phyloP scores from a whole-genome alignment of 2,797 vertebrate species.

The Cuculus canorus region DNA sequence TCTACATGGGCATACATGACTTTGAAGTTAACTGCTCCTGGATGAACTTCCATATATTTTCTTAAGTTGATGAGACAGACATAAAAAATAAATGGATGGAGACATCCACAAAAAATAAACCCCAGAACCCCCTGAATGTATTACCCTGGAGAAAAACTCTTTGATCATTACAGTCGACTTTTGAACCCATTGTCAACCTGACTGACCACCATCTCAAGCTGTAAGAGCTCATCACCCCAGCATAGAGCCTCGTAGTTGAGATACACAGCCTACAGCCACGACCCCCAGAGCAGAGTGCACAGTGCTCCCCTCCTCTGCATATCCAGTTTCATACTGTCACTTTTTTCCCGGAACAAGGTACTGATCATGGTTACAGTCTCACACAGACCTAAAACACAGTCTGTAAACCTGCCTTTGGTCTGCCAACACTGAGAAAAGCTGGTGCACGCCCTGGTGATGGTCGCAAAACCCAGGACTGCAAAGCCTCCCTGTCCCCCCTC shows the following conservation, averaged over 20 bases:
- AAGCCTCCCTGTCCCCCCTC: not conserved
- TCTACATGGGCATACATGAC: no score
- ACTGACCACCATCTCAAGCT: not conserved
- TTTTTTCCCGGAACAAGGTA: not conserved
- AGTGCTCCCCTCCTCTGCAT: no score
- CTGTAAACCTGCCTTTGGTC: not conserved
- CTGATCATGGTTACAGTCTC: not conserved
- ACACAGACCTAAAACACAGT: not conserved
- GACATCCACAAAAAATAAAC: no score
- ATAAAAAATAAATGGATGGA: no score
- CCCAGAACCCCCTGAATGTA: no score
- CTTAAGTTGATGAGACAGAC: no score
- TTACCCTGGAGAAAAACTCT: no score
- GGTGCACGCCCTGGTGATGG: fast-evolving
- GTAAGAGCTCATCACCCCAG: not conserved
- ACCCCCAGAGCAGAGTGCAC: not conserved
- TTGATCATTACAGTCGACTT: no score
- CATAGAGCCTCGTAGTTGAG: not conserved
- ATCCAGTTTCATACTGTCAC: not conserved
- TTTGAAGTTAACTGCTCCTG: no score
- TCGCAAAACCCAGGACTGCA: not conserved
- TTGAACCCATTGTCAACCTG: no score
- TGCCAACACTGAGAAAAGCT: not conserved
- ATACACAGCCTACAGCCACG: not conserved
- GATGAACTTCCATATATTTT: no score